Conservation (phyloP, 2,797 vertebrate species). For the Phyllotis vaccarum region DNA sequence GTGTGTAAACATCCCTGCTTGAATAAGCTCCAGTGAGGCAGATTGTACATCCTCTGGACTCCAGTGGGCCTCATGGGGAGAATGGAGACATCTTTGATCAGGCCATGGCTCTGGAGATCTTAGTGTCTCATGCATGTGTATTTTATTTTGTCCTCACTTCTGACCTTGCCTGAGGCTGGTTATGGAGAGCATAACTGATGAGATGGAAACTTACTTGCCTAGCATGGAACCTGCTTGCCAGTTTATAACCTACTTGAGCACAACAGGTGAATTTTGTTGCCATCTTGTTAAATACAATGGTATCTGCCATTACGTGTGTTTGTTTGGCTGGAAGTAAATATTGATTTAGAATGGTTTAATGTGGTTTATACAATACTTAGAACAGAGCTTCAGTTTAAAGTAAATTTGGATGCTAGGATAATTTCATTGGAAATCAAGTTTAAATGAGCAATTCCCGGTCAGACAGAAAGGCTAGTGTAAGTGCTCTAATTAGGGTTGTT, state of each 20-base stretch:
- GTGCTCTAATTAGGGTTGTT: conserved; percentile 41
- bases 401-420: conserved; percentile 54
- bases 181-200: conserved; percentile 31
- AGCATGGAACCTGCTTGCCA: conserved; percentile 10
- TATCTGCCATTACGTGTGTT: conserved; percentile 8
- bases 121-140: neutral
- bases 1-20: neutral
- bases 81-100: neutral
- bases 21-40: neutral
- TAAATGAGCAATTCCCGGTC: conserved; percentile 43
- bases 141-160: neutral
- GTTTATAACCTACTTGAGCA: conserved; percentile 24
- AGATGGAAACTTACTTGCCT: conserved; percentile 54
- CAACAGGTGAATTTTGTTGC: conserved; percentile 8
- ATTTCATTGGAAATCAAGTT: conserved; percentile 59
- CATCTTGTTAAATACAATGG: conserved; percentile 31
- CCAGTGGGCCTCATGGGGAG: neutral
- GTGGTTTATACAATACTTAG: conserved; percentile 25
- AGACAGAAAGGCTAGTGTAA: conserved; percentile 50
- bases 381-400: conserved; percentile 54
- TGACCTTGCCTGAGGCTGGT: conserved; percentile 20
- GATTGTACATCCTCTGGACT: neutral
- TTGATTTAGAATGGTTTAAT: conserved; percentile 51
- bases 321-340: conserved; percentile 45
- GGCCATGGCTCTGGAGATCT: neutral